Evolutionary conservation across 2,888 invertebrate genomes (phyloP).

Genomic region (Rhogogaster chlorosoma): DNA sequence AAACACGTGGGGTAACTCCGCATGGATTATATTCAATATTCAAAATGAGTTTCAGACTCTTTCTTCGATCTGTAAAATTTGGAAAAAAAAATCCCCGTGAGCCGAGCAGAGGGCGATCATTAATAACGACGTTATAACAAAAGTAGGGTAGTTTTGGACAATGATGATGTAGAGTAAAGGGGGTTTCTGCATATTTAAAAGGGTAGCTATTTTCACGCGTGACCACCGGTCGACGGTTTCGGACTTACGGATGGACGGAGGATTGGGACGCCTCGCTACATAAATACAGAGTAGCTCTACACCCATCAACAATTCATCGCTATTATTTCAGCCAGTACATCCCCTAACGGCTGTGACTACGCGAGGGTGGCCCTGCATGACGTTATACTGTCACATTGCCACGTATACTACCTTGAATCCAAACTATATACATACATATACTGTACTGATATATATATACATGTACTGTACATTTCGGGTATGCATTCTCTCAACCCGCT

Average conservation of each 20-base stretch:
- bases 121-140: not conserved
- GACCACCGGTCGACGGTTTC: not conserved
- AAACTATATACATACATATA: not conserved
- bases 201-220: conserved; percentile 43
- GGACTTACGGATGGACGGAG: conserved; percentile 13
- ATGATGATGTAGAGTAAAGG: not conserved
- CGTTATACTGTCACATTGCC: not conserved
- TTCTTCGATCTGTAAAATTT: too few species aligned
- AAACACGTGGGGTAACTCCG: not conserved
- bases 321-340: conserved; percentile 65
- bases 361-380: not conserved
- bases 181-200: conserved; percentile 48
- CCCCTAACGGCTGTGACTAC: conserved; percentile 60
- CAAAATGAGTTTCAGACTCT: too few species aligned
- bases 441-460: not conserved
- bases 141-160: not conserved
- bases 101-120: not conserved
- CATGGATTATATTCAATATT: too few species aligned
- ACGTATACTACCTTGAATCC: not conserved
- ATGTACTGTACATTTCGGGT: not conserved
- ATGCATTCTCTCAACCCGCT: conserved; percentile 55
- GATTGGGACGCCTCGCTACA: conserved; percentile 59
- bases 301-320: conserved; percentile 71
- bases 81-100: too few species aligned
- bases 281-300: conserved; percentile 69